Evolutionary conservation across 2,797 vertebrate species (phyloP).

Genomic region (Sebastes matsubarae): DNA sequence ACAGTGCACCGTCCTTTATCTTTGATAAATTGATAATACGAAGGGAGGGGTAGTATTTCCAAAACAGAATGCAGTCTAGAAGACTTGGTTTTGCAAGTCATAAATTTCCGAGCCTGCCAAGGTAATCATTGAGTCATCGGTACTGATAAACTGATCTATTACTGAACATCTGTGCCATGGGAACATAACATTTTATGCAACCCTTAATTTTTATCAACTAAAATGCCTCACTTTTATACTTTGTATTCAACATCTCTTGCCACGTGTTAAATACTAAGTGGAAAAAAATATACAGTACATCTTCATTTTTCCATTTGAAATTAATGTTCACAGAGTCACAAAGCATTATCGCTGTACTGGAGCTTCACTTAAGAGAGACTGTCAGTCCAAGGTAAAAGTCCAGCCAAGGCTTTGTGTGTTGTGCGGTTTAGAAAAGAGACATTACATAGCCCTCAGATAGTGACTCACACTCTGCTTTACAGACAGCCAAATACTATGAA

Average conservation of each 20-base stretch:
- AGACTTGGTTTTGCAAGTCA: background rate
- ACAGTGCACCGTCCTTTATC: background rate
- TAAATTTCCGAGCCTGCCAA: background rate
- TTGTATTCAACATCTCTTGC: background rate
- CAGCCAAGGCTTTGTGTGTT: conserved; percentile 40
- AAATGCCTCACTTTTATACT: background rate
- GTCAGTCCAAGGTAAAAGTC: conserved; percentile 48
- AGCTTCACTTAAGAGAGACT: conserved; percentile 23
- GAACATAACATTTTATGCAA: background rate
- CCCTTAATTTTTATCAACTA: background rate
- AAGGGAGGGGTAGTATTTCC: background rate
- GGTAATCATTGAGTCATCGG: background rate
- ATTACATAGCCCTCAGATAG: conserved; percentile 69
- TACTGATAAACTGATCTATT: background rate
- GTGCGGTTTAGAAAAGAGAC: conserved; percentile 55
- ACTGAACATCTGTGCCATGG: background rate
- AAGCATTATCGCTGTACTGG: conserved; percentile 4
- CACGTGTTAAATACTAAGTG: background rate
- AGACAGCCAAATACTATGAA: conserved; percentile 81
- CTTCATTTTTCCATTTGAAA: background rate
- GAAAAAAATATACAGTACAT: background rate
- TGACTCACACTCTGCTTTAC: conserved; percentile 77
- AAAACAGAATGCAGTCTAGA: background rate
- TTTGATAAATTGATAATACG: background rate
- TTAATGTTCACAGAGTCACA: background rate